Percentiles rank a stretch among this genome's conserved stretches.
Conservation (phyloP, 2,888 invertebrate species). For the Mythimna loreyi region DNA sequence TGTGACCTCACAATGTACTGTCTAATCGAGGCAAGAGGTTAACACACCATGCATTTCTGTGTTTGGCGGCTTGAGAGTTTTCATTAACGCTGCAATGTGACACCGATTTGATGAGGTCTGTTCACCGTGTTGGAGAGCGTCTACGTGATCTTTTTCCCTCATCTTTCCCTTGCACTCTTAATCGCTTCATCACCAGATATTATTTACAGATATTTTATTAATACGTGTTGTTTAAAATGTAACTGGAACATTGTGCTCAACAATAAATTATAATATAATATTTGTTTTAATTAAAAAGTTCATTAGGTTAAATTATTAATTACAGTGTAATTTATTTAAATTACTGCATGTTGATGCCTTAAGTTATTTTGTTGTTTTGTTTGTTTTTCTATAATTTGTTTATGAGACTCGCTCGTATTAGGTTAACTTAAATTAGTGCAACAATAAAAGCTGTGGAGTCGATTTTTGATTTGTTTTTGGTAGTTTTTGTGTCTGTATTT, state of each 20-base stretch:
- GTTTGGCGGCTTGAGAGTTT: too few species aligned
- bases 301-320: slow-evolving; percentile 52
- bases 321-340: slow-evolving; percentile 62
- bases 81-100: too few species aligned
- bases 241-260: neutral
- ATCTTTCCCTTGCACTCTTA: too few species aligned
- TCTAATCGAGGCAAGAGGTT: too few species aligned
- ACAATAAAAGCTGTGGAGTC: slow-evolving; percentile 67
- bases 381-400: slow-evolving; percentile 84
- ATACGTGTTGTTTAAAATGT: neutral
- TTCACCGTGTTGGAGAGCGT: too few species aligned
- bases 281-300: slow-evolving; percentile 49
- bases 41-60: too few species aligned
- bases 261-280: slow-evolving; percentile 21
- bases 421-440: slow-evolving; percentile 78
- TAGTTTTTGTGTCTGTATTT: neutral
- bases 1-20: too few species aligned
- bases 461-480: slow-evolving; percentile 1
- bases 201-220: too few species aligned
- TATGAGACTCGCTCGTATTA: slow-evolving; percentile 71
- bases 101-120: too few species aligned
- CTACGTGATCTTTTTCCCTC: too few species aligned
- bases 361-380: slow-evolving; percentile 74
- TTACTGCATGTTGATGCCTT: slow-evolving; percentile 66
- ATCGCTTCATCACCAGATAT: too few species aligned